Conservation (phyloP, 2,113 vertebrate genomes). For the Prunella himalayana region DNA sequence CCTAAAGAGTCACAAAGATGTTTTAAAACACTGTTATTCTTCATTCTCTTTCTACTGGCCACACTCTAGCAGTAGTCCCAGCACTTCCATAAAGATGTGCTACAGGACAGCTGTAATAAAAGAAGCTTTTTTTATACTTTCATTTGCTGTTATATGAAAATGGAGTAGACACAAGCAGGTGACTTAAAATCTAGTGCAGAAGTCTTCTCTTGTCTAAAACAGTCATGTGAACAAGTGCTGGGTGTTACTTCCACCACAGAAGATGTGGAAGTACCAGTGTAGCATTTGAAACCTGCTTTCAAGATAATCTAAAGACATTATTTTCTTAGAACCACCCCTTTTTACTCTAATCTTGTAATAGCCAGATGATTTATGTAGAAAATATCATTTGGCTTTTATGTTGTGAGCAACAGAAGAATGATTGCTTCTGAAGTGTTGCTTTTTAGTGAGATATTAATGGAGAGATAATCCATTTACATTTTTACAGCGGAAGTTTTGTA, state of each 20-base stretch:
- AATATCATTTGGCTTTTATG: constrained; percentile 30
- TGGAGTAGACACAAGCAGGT: neutral
- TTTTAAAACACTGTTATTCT: neutral
- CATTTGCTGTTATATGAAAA: neutral
- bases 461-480: constrained; percentile 58
- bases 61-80: neutral
- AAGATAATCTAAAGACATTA: constrained; percentile 39
- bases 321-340: constrained; percentile 19
- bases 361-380: constrained; percentile 30
- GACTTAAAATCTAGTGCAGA: neutral
- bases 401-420: constrained; percentile 27
- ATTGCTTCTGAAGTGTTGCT: constrained; percentile 52
- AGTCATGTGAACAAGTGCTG: neutral
- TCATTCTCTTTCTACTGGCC: neutral
- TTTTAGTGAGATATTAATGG: constrained; percentile 62
- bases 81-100: neutral
- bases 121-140: neutral
- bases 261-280: neutral
- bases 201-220: neutral
- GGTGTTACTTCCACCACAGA: neutral
- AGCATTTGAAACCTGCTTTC: constrained; percentile 13
- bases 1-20: neutral
- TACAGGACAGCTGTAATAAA: neutral
- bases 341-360: constrained; percentile 21
- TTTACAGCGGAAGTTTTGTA: constrained; percentile 54